Base-by-base conservation (phyloP, 2,113 vertebrate genomes). In the Lepidothrix coronata region DNA sequence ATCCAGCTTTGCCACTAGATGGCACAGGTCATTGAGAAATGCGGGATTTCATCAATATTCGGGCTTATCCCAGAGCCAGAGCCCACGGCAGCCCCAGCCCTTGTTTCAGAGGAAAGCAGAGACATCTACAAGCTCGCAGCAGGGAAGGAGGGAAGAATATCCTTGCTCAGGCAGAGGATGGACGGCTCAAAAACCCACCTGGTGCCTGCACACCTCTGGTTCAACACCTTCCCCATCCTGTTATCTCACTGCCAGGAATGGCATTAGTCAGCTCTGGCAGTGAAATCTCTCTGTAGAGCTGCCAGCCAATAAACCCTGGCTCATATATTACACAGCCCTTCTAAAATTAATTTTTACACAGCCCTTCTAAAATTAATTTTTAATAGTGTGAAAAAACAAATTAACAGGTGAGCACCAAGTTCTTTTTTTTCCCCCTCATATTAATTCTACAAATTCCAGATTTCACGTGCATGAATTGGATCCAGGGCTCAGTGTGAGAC, bases 1-100 rank as follows among this genome's bases (percentile, higher is more conserved):
- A 39, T 39, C 39, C 39, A 39, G 39, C 39, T 88, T 93, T 85
- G 37, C 97, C 97, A 65, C 97, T 97, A 97, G 97, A 94, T 97
- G 97, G 97, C 97, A 96, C 88, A 95, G 96, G 96, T 63, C 94
- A 95, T 91, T 97, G 95, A 92, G 91, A 97, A 97, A 97, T 97
- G 66, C 8, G 58, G 10, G 0, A 19, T 79, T 81, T n/a, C 43
- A 48, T 41, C 81, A 2, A 6, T 6, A 33, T 33, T 41, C 77
- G 5, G 10, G 1, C 8, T n/a, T 74, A 11, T 27, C 30, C 73
- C 76, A 15, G 46, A 54, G 67, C 35, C 33, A 10, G 70, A 39
- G 28, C 48, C n/a, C 31, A 7, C 62, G 31, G 68, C 63, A 66
- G 35, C 73, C n/a, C 39, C 3, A 20, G 68, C 27, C 62, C 83